Evolutionary conservation across 2,888 invertebrate genomes (phyloP), one percentile per base, ranked within the genome.

Genomic region (Watsonalla cultraria): DNA sequence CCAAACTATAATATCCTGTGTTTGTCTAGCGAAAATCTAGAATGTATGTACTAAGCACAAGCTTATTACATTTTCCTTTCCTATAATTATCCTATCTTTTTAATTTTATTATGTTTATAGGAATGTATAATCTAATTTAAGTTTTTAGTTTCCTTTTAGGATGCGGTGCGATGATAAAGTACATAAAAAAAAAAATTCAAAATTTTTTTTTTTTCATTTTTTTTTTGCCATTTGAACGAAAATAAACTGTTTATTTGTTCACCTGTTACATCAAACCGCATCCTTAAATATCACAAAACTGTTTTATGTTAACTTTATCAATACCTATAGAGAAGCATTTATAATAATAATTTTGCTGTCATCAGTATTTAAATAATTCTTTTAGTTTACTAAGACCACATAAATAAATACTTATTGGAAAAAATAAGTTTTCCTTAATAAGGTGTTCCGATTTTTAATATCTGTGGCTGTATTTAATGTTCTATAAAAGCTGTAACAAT

Each of bases 261-360:
- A 35, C 7, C 35, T 53, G 51, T 58, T 60, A 56, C 59, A 45
- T 55, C 13, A 56, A 57, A 59, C 65, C 60, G 61, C 60, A 54
- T 37, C 56, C 46, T 61, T 61, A 65, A 55, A 34, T 59, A 57
- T 53, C 14, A 49, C 7, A 37, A n/a, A 37, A 7, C 7, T 14
- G 7, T 5, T 15, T 14, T 15, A 14, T 48, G 7, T 14, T 37
- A 8, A 37, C 48, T 15, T 53, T 51, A 46, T 37, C 13, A 52
- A 49, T 51, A 62, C 58, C 62, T 61, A 59, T 63, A 61, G 59
- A 65, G 56, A 72, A 72, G 80, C 81, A 80, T 81, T 82, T 81
- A 81, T 71, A 68, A 64, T 68, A 24, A 59, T 52, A 61, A 62
- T 60, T 62, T 54, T 66, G 63, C 54, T 56, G 62, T 59, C 62